Base-by-base conservation (phyloP, 2,888 invertebrate genomes). In the Osmoderma eremita region DNA sequence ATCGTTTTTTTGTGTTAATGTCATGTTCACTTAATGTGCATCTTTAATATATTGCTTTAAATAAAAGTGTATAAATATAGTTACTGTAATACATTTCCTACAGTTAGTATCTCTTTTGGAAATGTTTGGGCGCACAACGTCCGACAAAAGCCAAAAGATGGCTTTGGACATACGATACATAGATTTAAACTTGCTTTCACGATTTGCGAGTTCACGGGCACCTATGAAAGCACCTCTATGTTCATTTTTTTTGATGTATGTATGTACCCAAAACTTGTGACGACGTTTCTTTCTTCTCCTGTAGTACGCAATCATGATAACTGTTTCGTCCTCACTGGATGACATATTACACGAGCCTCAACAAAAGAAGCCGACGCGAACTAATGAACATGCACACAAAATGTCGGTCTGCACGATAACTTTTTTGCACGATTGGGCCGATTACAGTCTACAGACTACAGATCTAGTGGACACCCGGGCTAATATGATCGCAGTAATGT, bases 131-230 rank as follows among this genome's bases (percentile, higher is more conserved):
- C 41, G 41, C n/a, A 41, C 5, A 41, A 41, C n/a, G n/a, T 41
- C 41, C n/a, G 41, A 10, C 41, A 41, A n/a, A 41, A 41, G 41
- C 10, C n/a, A 3, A 41, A 41, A 41, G 41, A 12, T 41, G 3
- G 5, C 41, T 41, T 41, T 41, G n/a, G 41, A 41, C 41, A 41
- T 12, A 13, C 41, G 41, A 12, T 41, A 41, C 41, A 41, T 41
- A 41, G 41, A 41, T 41, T 41, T 41, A 12, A 41, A 41, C 41
- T 41, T 41, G n/a, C n/a, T 41, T 10, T 41, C 41, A 13, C 13
- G 41, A 12, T 41, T 41, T 41, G n/a, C 5, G 13, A 41, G 41
- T 41, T 41, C 41, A 41, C n/a, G 41, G 41, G 41, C 41, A 41
- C 41, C 10, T 10, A 41, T 41, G 41, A 41, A 41, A 41, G 41